Evolutionary conservation across 2,888 invertebrate genomes (phyloP).

Genomic region (Ferdinandea cuprea): DNA sequence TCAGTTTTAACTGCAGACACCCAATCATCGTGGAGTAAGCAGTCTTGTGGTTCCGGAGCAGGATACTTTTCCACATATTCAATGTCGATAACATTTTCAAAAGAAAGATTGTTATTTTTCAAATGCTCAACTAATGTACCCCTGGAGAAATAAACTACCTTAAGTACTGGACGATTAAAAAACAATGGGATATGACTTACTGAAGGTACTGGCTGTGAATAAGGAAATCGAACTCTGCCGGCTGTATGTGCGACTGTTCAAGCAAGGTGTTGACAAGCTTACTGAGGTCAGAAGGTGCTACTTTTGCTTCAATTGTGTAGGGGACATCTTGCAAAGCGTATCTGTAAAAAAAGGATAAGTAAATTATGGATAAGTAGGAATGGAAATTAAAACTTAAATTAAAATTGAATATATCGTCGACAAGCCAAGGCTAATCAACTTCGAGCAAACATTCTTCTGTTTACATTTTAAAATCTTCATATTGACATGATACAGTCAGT

Average conservation of each 20-base stretch:
- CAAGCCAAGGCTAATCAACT: too few species aligned
- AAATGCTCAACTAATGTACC: slow-evolving; percentile 86
- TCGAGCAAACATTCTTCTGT: too few species aligned
- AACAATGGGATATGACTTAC: slow-evolving; percentile 76
- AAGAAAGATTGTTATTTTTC: slow-evolving; percentile 89
- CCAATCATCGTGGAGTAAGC: slow-evolving; percentile 98
- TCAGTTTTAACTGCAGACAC: slow-evolving; percentile 92
- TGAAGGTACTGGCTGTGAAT: slow-evolving; percentile 92
- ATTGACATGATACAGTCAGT: too few species aligned
- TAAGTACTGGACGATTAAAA: background rate
- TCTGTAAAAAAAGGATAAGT: slow-evolving; percentile 83
- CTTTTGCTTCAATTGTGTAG: slow-evolving; percentile 90
- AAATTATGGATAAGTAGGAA: background rate
- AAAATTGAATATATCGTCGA: too few species aligned
- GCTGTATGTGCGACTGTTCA: slow-evolving; percentile 77
- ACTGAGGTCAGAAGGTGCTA: slow-evolving; percentile 89
- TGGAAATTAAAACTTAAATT: background rate
- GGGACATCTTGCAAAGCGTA: slow-evolving; percentile 94
- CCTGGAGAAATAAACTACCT: background rate
- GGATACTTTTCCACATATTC: slow-evolving; percentile 96
- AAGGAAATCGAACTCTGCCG: slow-evolving; percentile 93
- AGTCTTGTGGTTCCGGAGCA: slow-evolving; percentile 95
- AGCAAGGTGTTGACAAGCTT: slow-evolving; percentile 91
- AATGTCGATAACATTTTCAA: slow-evolving; percentile 93
- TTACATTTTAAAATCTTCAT: too few species aligned